Evolutionary conservation across 2,113 vertebrate genomes (phyloP), one percentile per base, ranked within the genome.

Genomic region (Neoarius graeffei): DNA sequence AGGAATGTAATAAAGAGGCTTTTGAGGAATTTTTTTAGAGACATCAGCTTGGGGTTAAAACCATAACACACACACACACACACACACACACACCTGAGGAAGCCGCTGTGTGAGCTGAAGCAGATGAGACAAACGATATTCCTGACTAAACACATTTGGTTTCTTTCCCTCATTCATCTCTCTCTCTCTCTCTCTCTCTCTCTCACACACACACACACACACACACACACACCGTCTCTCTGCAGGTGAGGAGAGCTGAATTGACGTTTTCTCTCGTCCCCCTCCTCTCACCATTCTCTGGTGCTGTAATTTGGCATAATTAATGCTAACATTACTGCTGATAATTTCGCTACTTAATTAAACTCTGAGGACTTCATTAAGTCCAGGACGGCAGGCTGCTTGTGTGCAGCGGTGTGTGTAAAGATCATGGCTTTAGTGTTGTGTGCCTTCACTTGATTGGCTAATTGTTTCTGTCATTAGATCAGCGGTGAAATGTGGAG

Each of bases 261-360:
- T 97, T 98, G 98, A 98, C 97, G 97, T 97, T 99, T 97, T 98
- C 95, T 10, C 85, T 50, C 76, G 19, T 93, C 93, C 86, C 84
- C 54, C 77, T 83, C 76, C 95, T 96, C 96, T 96, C 96, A 96
- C 95, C 95, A 94, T 95, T 96, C 96, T 97, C 96, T 95, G 96
- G 96, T 97, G 95, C 95, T 97, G 97, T 99, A 99, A 99, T 99
- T 98, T 99, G 97, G 98, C 97, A 98, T 99, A 98, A 99, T 99
- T 98, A 98, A 99, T 98, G 97, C 97, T 97, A 97, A 98, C 98
- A 98, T 99, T 99, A 99, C 97, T 97, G 98, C 97, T 98, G 97
- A 99, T 99, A 99, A 99, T 99, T 99, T 98, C 97, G 97, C 97
- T 97, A 97, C 98, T 99, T 99, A 99, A 99, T 99, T 99, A 99